Conservation (phyloP, 2,888 invertebrate species). For the Rhamnusium bicolor region DNA sequence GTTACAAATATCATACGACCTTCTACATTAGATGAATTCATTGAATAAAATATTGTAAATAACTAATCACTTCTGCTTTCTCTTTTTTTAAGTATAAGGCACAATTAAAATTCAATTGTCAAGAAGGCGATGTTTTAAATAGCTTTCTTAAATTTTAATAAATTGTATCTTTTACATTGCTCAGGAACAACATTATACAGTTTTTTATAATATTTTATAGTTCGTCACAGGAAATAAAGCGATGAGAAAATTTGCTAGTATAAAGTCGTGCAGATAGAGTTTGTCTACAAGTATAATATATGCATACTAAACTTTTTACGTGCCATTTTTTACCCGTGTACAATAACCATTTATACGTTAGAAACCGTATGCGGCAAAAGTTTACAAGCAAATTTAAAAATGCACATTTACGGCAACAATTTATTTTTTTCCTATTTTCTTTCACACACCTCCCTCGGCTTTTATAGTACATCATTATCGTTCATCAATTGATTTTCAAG, state of each 20-base stretch:
- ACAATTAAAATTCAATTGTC: too few species aligned
- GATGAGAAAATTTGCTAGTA: background rate
- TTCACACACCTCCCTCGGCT: background rate
- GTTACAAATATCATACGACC: too few species aligned
- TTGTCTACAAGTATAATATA: constrained; percentile 10
- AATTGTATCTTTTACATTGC: too few species aligned
- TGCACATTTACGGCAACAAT: background rate
- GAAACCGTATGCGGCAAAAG: constrained; percentile 6
- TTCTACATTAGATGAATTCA: too few species aligned
- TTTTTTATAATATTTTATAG: background rate
- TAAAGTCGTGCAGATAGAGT: background rate
- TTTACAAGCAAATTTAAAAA: constrained; percentile 14
- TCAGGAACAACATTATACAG: too few species aligned
- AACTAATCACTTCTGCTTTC: too few species aligned
- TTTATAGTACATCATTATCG: constrained; percentile 30
- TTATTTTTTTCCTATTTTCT: constrained; percentile 13
- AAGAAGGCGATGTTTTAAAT: too few species aligned
- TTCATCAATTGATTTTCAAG: constrained; percentile 37
- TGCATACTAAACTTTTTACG: constrained; percentile 26
- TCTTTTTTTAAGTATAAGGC: too few species aligned
- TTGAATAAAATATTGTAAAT: too few species aligned
- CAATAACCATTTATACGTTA: constrained; percentile 11
- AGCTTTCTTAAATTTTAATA: too few species aligned
- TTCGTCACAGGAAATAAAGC: background rate
- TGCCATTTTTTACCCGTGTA: constrained; percentile 10